A percentile compares a stretch with the other conserved stretches of the same genome.
phyloP scores from a whole-genome alignment of 2,888 invertebrate genomes.

The Entomobrya multifasciata region DNA sequence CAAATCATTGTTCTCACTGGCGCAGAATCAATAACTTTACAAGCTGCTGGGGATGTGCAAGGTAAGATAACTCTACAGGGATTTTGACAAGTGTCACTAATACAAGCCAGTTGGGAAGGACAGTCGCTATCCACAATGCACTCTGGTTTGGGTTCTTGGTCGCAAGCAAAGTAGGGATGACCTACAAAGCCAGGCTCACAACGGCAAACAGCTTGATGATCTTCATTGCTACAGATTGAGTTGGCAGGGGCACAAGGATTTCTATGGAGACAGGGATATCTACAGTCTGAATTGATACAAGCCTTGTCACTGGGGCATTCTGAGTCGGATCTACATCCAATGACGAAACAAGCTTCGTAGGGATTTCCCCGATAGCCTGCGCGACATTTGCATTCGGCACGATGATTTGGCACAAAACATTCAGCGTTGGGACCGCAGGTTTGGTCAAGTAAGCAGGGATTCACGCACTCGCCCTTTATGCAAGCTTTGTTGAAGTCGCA shows the following conservation, averaged over 20 bases:
- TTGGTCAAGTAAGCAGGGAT: conserved; percentile 90
- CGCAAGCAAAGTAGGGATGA: conserved; percentile 79
- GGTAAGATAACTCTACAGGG: conserved; percentile 90
- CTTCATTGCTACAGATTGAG: conserved; percentile 80
- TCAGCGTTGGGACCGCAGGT: conserved; percentile 88
- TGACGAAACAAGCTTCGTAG: conserved; percentile 82
- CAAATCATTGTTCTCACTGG: conserved; percentile 91
- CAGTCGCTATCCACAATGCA: conserved; percentile 90
- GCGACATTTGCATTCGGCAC: conserved; percentile 89
- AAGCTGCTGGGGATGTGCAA: conserved; percentile 89
- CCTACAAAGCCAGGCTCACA: conserved; percentile 80
- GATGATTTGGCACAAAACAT: conserved; percentile 88
- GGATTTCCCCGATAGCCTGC: conserved; percentile 91
- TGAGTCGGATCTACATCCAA: conserved; percentile 81
- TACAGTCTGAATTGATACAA: conserved; percentile 80
- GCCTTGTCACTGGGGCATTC: conserved; percentile 81
- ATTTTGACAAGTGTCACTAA: conserved; percentile 90
- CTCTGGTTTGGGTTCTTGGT: conserved; percentile 83
- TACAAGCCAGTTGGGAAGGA: conserved; percentile 89
- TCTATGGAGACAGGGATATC: conserved; percentile 80
- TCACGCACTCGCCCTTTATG: conserved; percentile 91
- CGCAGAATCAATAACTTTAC: conserved; percentile 90
- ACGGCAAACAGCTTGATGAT: conserved; percentile 80
- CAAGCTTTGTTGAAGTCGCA: conserved; percentile 92
- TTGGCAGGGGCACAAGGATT: conserved; percentile 80